These are phyloP conservation scores for Rotaria sp. DNA, from an alignment of 2,888 invertebrate species.

Conservation along the genomic window DNA sequence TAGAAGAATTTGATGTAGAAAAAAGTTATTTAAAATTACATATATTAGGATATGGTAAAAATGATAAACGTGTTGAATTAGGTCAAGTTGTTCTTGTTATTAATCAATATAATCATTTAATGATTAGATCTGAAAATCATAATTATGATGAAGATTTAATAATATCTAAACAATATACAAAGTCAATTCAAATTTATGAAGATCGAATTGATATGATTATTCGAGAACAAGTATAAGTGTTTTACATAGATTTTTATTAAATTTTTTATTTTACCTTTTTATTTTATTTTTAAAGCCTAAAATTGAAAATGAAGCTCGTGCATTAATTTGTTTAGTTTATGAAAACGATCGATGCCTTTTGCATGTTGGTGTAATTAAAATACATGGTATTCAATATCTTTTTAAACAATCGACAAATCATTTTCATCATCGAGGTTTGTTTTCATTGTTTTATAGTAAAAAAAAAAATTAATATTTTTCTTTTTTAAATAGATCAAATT, in stretches of 20 bases:
- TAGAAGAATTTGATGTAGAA: background rate
- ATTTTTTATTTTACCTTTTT: background rate
- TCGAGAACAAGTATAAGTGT: background rate
- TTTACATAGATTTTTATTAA: no score
- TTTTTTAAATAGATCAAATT: background rate
- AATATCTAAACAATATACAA: background rate
- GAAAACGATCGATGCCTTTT: background rate
- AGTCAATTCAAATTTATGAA: background rate
- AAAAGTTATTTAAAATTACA: background rate
- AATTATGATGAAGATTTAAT: background rate
- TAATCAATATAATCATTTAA: background rate
- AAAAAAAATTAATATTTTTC: no score
- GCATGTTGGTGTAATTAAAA: background rate
- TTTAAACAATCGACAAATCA: background rate
- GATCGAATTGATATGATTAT: background rate
- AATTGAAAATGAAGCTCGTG: slow-evolving; percentile 2
- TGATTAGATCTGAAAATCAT: background rate
- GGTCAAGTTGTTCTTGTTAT: background rate
- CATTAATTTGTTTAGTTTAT: slow-evolving; percentile 18
- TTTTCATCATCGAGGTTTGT: background rate
- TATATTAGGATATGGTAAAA: background rate
- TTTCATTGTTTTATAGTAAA: background rate
- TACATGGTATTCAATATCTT: background rate
- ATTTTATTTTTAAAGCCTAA: background rate
- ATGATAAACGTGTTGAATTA: background rate